These are phyloP conservation scores for Salpingus planirostris DNA, from an alignment of 2,888 invertebrate species.

Conservation along the genomic window DNA sequence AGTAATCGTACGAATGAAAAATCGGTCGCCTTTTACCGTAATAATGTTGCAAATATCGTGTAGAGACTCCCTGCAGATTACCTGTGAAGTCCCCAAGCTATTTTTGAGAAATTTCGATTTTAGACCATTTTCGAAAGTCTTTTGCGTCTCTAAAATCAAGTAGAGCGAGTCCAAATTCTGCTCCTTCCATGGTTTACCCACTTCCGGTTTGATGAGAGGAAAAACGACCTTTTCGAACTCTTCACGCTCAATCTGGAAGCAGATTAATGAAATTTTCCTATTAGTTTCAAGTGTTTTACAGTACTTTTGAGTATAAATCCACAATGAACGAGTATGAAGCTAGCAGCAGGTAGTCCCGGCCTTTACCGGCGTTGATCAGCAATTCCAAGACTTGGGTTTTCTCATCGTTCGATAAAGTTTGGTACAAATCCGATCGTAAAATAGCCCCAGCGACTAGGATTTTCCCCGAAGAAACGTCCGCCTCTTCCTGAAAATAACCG, in stretches of 20 bases:
- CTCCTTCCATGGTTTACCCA: constrained; percentile 54
- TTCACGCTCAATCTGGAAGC: constrained; percentile 34
- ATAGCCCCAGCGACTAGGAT: constrained; percentile 63
- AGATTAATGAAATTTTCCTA: no score
- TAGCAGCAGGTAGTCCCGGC: constrained; percentile 53
- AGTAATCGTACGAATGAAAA: constrained; percentile 10
- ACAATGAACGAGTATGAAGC: constrained; percentile 53
- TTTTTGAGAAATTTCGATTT: constrained; percentile 48
- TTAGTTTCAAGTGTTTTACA: no score
- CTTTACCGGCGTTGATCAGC: constrained; percentile 47
- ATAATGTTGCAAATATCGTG: constrained; percentile 49
- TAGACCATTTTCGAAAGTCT: constrained; percentile 45
- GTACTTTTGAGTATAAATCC: constrained; percentile 52
- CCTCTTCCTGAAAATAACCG: constrained; percentile 53
- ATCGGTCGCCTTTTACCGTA: constrained; percentile 54
- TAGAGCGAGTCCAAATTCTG: constrained; percentile 58
- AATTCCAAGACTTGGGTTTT: constrained; percentile 42
- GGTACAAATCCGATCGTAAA: constrained; percentile 54
- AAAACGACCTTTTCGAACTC: constrained; percentile 51
- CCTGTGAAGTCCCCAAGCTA: constrained; percentile 47
- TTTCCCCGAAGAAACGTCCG: constrained; percentile 62
- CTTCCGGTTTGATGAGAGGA: constrained; percentile 50
- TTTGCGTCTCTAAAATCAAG: constrained; percentile 44
- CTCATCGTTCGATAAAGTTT: constrained; percentile 44
- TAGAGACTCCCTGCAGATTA: constrained; percentile 52